A percentile compares a stretch with the other conserved stretches of the same genome.
These are phyloP conservation scores for Chionodraco myersi DNA, from an alignment of 2,113 vertebrate genomes.

Conservation along the genomic window DNA sequence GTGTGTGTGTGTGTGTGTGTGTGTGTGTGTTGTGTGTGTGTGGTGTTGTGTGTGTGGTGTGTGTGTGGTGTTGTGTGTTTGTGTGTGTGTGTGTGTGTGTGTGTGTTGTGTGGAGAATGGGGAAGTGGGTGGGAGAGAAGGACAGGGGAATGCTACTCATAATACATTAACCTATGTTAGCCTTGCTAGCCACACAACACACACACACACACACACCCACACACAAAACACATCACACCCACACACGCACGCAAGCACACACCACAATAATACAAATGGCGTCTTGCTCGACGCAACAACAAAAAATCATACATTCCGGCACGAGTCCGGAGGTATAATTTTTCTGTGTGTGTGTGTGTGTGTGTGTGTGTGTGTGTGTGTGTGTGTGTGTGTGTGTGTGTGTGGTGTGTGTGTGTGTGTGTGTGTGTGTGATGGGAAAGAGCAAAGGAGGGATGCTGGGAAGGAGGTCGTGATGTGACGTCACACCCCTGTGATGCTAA, in stretches of 20 bases:
- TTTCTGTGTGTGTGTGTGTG: background rate
- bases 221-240: background rate
- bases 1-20: background rate
- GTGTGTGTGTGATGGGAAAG: constrained; percentile 14
- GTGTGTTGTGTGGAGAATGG: background rate
- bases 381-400: background rate
- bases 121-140: background rate
- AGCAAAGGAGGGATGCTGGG: constrained; percentile 46
- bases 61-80: background rate
- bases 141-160: constrained; percentile 16
- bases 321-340: constrained; percentile 39
- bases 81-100: background rate
- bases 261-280: background rate
- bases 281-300: background rate
- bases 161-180: constrained; percentile 26
- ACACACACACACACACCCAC: background rate
- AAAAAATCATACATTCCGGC: too few species aligned
- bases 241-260: background rate
- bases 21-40: background rate
- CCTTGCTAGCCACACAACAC: background rate
- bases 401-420: constrained; percentile 5
- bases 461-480: constrained; percentile 71
- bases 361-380: constrained; percentile 8
- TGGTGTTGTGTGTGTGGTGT: too few species aligned
- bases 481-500: constrained; percentile 65